These are phyloP conservation scores for Xylota segnis DNA, from an alignment of 2,888 invertebrate genomes.

Conservation along the genomic window DNA sequence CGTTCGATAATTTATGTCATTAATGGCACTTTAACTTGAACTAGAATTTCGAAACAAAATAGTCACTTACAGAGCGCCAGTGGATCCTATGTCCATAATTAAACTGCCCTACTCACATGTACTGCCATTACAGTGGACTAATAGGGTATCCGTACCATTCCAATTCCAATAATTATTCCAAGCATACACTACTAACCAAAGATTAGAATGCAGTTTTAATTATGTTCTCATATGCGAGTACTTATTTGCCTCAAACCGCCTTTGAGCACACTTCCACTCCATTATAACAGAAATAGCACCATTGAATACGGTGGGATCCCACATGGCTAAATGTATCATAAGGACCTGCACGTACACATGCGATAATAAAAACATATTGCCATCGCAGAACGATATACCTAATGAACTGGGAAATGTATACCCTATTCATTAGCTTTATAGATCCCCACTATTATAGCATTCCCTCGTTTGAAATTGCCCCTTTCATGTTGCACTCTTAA, in stretches of 20 bases:
- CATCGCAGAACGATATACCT: conserved; percentile 25
- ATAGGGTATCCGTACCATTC: too few species aligned
- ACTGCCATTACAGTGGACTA: too few species aligned
- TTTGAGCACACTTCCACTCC: neutral
- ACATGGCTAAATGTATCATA: neutral
- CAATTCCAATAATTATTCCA: neutral
- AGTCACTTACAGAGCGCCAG: too few species aligned
- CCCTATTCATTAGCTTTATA: conserved; percentile 49
- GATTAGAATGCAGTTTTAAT: conserved; percentile 31
- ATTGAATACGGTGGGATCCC: neutral
- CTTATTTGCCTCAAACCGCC: neutral
- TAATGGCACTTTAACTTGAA: too few species aligned
- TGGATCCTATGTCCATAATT: too few species aligned
- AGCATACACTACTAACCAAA: neutral
- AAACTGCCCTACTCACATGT: too few species aligned
- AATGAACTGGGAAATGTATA: conserved; percentile 47
- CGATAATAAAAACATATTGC: conserved; percentile 13
- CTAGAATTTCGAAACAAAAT: too few species aligned
- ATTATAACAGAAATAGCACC: neutral
- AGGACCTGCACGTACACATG: conserved; percentile 20
- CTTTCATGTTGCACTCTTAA: conserved; percentile 49
- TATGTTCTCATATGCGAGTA: neutral
- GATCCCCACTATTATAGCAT: conserved; percentile 33
- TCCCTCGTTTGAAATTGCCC: conserved; percentile 26
- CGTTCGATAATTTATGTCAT: too few species aligned